These are phyloP conservation scores for Rhingia rostrata DNA, from an alignment of 2,888 invertebrate genomes.

Conservation along the genomic window DNA sequence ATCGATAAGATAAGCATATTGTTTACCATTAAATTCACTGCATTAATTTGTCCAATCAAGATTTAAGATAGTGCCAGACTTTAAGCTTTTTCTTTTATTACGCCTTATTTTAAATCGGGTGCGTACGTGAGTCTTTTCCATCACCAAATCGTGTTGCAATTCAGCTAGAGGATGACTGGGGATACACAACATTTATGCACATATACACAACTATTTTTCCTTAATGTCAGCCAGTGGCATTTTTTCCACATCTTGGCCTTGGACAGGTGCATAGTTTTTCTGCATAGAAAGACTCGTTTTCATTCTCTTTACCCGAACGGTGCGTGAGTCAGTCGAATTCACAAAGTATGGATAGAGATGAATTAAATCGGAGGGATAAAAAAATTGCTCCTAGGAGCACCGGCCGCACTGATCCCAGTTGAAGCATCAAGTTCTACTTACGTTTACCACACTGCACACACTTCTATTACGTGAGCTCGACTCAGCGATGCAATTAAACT, in stretches of 20 bases:
- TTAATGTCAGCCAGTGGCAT: too few relatives aligned
- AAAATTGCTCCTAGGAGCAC: background rate
- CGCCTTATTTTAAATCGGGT: slow-evolving; percentile 1
- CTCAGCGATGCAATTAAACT: slow-evolving; percentile 38
- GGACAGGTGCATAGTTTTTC: too few relatives aligned
- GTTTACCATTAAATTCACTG: slow-evolving; percentile 8
- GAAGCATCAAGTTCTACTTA: slow-evolving; percentile 27
- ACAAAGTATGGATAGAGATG: background rate
- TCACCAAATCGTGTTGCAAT: too few relatives aligned
- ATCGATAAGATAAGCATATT: slow-evolving; percentile 29
- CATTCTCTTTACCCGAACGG: too few relatives aligned
- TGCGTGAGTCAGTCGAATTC: too few relatives aligned
- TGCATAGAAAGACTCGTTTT: too few relatives aligned
- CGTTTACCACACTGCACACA: background rate
- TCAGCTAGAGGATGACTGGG: too few relatives aligned
- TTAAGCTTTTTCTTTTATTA: background rate
- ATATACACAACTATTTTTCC: too few relatives aligned
- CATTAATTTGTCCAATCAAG: background rate
- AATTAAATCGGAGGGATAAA: slow-evolving; percentile 11
- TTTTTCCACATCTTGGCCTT: too few relatives aligned
- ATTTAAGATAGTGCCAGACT: slow-evolving; percentile 1
- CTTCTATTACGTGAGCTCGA: background rate
- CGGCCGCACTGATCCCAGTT: background rate
- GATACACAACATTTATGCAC: too few relatives aligned
- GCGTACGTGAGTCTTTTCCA: background rate